Conservation (phyloP, 2,113 vertebrate genomes). For the Hucho hucho region DNA sequence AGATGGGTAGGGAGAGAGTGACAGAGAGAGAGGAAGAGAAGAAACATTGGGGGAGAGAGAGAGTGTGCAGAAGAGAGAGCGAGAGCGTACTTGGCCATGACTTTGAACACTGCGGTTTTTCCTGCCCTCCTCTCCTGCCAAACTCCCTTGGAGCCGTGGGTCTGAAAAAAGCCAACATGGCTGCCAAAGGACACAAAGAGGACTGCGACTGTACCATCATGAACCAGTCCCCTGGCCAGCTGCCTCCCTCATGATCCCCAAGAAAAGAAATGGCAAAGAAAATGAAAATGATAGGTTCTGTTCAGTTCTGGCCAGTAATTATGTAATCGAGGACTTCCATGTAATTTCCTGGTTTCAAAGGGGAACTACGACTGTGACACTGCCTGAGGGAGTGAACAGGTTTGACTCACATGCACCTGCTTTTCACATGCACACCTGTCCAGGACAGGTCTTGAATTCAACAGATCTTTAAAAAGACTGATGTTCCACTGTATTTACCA, state of each 20-base stretch:
- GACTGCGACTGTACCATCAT: constrained; percentile 3
- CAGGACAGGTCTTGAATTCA: not conserved
- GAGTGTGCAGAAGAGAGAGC: too few species aligned
- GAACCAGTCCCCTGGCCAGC: not conserved
- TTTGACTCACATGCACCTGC: not conserved
- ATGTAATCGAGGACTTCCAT: constrained; percentile 12
- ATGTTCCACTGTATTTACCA: not conserved
- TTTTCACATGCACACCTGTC: not conserved
- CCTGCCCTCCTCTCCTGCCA: not conserved
- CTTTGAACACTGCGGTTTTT: not conserved
- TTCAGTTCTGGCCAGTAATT: constrained; percentile 10
- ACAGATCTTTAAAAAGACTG: not conserved
- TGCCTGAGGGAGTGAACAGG: not conserved
- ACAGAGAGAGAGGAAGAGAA: not conserved
- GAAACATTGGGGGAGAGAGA: not conserved
- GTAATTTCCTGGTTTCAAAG: constrained; percentile 14
- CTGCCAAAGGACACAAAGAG: constrained; percentile 41
- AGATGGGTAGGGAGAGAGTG: not conserved
- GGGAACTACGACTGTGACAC: not conserved
- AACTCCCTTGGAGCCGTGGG: not conserved
- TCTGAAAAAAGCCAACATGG: constrained; percentile 11
- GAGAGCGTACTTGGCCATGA: not conserved
- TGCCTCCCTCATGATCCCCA: not conserved
- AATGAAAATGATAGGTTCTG: constrained; percentile 12
- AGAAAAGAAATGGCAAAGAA: constrained; percentile 3